Evolutionary conservation across 1,140 invertebrate species (phyloP).

Genomic region (Littorina saxatilis): DNA sequence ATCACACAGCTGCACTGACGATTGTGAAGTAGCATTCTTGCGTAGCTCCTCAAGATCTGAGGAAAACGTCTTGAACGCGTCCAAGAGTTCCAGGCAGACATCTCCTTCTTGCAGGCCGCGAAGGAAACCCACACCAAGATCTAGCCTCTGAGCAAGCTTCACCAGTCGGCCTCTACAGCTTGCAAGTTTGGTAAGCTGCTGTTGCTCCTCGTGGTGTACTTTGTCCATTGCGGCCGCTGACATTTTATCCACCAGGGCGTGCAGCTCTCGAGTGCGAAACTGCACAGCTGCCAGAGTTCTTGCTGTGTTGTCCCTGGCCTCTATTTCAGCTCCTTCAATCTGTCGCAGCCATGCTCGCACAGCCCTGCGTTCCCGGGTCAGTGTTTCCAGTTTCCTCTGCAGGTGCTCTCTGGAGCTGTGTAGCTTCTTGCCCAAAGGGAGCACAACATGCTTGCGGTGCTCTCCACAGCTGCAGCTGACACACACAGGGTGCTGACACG

Average conservation of each 20-base stretch:
- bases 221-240: conserved; percentile 49
- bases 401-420: conserved; percentile 50
- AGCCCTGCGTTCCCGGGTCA: conserved; percentile 47
- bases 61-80: conserved; percentile 43
- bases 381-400: conserved; percentile 57
- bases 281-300: conserved; percentile 46
- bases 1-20: conserved; percentile 21
- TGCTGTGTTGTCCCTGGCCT: conserved; percentile 34
- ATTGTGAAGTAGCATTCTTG: conserved; percentile 12
- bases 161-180: conserved; percentile 51
- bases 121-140: conserved; percentile 58
- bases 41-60: conserved; percentile 22
- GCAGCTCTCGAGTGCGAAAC: conserved; percentile 49
- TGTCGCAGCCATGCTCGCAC: conserved; percentile 45
- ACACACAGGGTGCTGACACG: conserved; percentile 61
- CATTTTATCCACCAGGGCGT: conserved; percentile 47
- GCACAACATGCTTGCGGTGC: conserved; percentile 62
- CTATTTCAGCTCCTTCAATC: conserved; percentile 46
- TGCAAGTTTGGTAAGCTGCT: conserved; percentile 49
- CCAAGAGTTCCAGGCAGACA: conserved; percentile 64
- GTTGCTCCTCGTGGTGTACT: conserved; percentile 42
- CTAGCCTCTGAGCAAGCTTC: conserved; percentile 50
- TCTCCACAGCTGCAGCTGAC: conserved; percentile 60
- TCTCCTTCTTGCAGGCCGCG: conserved; percentile 65
- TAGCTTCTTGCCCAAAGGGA: conserved; percentile 62